Conservation (phyloP, 2,888 invertebrate genomes). For the Patella depressa region DNA sequence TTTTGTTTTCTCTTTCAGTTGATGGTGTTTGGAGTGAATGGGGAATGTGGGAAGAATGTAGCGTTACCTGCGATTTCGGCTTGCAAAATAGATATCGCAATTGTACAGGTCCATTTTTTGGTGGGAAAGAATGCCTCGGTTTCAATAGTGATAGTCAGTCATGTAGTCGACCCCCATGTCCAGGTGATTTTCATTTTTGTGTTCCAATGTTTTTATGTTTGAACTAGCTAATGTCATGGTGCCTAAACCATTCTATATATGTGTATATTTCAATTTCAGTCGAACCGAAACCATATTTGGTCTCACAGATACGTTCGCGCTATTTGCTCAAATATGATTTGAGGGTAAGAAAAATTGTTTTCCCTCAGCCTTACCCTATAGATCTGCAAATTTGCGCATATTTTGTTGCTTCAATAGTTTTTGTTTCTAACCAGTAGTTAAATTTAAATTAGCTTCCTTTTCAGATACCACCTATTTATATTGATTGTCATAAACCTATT, state of each 20-base stretch:
- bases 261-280: too few relatives aligned
- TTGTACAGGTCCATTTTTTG: conserved; percentile 52
- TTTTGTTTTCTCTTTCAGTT: conserved; percentile 41
- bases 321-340: too few relatives aligned
- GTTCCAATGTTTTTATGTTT: not conserved
- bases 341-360: too few relatives aligned
- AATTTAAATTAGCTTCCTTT: too few relatives aligned
- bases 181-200: conserved; percentile 39
- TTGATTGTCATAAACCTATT: too few relatives aligned
- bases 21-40: conserved; percentile 58
- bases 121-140: conserved; percentile 52
- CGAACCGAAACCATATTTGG: too few relatives aligned
- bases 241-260: not conserved
- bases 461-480: too few relatives aligned
- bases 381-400: too few relatives aligned
- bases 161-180: conserved; percentile 52
- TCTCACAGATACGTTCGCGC: too few relatives aligned
- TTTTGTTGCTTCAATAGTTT: too few relatives aligned
- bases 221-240: not conserved
- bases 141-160: conserved; percentile 31
- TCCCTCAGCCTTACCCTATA: too few relatives aligned
- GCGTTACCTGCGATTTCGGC: conserved; percentile 54
- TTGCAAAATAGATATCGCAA: conserved; percentile 39
- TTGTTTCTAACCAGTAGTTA: too few relatives aligned
- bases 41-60: conserved; percentile 53